A percentile compares a stretch with the other conserved stretches of the same genome.
phyloP scores from a whole-genome alignment of 2,888 invertebrate genomes.

The Vanessa cardui region DNA sequence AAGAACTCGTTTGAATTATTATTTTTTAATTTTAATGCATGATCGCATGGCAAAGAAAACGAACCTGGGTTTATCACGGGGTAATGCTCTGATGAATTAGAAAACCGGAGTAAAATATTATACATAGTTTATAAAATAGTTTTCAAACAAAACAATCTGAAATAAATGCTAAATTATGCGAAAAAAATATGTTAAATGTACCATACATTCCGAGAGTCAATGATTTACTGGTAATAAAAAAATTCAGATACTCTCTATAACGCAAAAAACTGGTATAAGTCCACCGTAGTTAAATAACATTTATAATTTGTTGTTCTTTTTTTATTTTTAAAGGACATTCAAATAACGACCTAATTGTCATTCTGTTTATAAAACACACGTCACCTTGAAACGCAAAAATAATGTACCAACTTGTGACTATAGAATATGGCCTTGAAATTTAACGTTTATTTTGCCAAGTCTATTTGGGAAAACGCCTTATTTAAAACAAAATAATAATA shows the following conservation, averaged over 20 bases:
- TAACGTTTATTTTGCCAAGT: conserved; percentile 24
- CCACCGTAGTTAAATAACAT: too few species aligned
- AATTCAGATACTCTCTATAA: too few species aligned
- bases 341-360: conserved; percentile 8
- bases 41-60: conserved; percentile 18
- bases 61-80: neutral
- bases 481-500: neutral
- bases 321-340: neutral
- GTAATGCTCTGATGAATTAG: conserved; percentile 31
- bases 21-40: conserved; percentile 1
- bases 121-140: conserved; percentile 12
- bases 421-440: conserved; percentile 29
- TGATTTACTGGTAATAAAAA: too few species aligned
- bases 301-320: neutral
- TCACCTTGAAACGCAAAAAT: conserved; percentile 24
- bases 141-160: neutral
- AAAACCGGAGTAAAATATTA: conserved; percentile 17
- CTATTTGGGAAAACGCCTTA: neutral
- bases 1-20: too few species aligned
- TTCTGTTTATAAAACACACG: conserved; percentile 10
- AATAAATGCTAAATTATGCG: too few species aligned
- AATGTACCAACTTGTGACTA: conserved; percentile 25
- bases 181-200: too few species aligned
- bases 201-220: too few species aligned
- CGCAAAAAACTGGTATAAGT: too few species aligned